Percentiles rank a stretch among this genome's conserved stretches.
Evolutionary conservation across 2,888 invertebrate genomes (phyloP).

Genomic region (Ecliptopera silaceata): DNA sequence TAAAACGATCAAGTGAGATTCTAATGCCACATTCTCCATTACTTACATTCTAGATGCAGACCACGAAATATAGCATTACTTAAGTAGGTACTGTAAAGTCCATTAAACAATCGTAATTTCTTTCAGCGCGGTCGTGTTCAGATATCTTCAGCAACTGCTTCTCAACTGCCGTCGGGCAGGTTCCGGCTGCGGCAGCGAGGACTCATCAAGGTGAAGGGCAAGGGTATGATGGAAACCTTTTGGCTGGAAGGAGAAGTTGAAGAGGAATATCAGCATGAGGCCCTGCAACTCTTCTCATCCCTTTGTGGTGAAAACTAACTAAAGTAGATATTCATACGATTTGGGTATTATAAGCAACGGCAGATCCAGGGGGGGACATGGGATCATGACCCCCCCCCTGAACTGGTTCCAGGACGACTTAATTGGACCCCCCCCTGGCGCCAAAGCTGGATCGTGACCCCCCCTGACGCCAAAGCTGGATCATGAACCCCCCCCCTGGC

Average conservation of each 20-base stretch:
- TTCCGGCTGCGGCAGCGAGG: conserved; percentile 89
- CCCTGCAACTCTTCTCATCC: conserved; percentile 64
- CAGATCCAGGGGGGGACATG: too few species aligned
- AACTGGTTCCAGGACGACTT: too few species aligned
- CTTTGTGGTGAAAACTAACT: conserved; percentile 67
- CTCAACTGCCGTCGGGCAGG: conserved; percentile 84
- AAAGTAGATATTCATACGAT: conserved; percentile 7
- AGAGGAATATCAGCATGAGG: conserved; percentile 71
- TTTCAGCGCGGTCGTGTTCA: conserved; percentile 83
- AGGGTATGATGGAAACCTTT: conserved; percentile 94
- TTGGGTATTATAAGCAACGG: too few species aligned
- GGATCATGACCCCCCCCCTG: too few species aligned
- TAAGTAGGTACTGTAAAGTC: not conserved
- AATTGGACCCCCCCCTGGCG: too few species aligned
- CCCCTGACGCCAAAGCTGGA: too few species aligned
- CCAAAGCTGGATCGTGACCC: too few species aligned
- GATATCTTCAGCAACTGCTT: conserved; percentile 88
- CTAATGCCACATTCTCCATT: too few species aligned
- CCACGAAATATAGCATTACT: too few species aligned
- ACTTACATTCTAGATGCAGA: too few species aligned
- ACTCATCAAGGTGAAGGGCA: conserved; percentile 91
- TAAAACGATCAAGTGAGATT: too few species aligned
- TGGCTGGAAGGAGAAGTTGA: conserved; percentile 87
- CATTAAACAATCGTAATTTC: conserved; percentile 25
- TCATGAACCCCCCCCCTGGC: too few species aligned